Evolutionary conservation across 2,888 invertebrate species (phyloP).

Genomic region (Yponomeuta sedellus): DNA sequence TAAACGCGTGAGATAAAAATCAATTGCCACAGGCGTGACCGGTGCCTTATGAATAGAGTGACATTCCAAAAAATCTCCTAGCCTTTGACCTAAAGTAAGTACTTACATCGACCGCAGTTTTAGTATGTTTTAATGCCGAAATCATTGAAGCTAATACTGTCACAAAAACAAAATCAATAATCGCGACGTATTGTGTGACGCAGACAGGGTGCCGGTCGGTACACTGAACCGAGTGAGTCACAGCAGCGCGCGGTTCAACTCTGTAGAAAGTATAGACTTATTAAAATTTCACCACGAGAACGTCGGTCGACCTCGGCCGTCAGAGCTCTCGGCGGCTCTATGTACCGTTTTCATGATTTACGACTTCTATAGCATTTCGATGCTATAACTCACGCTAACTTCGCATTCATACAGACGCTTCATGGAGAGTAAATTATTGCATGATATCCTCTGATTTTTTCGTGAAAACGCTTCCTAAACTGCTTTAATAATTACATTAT

Average conservation of each 20-base stretch:
- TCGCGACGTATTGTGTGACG: slow-evolving; percentile 27
- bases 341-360: slow-evolving; percentile 48
- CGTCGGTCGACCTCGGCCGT: slow-evolving; percentile 17
- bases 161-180: neutral
- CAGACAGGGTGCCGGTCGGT: slow-evolving; percentile 21
- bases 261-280: slow-evolving; percentile 66
- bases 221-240: slow-evolving; percentile 48
- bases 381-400: neutral
- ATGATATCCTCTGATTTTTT: neutral
- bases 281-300: slow-evolving; percentile 70
- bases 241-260: slow-evolving; percentile 26
- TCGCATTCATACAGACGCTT: neutral
- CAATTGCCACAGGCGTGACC: slow-evolving; percentile 19
- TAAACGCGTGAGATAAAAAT: slow-evolving; percentile 14
- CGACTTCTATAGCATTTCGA: slow-evolving; percentile 11
- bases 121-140: neutral
- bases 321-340: slow-evolving; percentile 30
- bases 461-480: neutral
- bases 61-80: slow-evolving; percentile 25
- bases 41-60: slow-evolving; percentile 50
- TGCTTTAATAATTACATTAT: neutral
- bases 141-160: neutral
- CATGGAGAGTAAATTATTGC: neutral
- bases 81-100: slow-evolving; percentile 21
- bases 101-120: no score